Conservation (phyloP, 2,113 vertebrate species). For the Stigmatopora argus region DNA sequence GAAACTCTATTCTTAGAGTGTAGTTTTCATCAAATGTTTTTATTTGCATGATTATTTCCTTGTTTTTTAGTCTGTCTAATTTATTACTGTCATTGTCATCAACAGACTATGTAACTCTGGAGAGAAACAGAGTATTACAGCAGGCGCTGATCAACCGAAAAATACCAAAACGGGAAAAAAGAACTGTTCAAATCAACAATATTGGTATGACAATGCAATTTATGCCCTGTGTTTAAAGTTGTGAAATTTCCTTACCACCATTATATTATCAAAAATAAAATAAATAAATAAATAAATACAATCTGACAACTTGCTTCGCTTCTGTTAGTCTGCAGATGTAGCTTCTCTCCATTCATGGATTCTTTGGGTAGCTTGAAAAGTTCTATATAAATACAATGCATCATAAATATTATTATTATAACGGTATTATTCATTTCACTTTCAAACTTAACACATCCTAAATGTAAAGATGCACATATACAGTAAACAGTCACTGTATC, state of each 20-base stretch:
- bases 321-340: too few species aligned
- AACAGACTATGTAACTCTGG: constrained; percentile 42
- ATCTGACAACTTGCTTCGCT: too few species aligned
- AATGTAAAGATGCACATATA: too few species aligned
- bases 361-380: too few species aligned
- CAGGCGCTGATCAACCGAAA: constrained; percentile 42
- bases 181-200: constrained; percentile 54
- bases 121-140: constrained; percentile 40
- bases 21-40: neutral
- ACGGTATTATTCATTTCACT: too few species aligned
- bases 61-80: neutral
- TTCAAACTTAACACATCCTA: neutral
- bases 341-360: too few species aligned
- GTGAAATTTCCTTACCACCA: neutral
- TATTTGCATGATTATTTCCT: neutral
- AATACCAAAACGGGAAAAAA: constrained; percentile 50
- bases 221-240: neutral
- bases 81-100: neutral
- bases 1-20: too few species aligned
- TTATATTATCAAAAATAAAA: too few species aligned
- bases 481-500: too few species aligned
- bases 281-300: too few species aligned
- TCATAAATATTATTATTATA: too few species aligned
- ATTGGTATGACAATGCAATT: constrained; percentile 43
- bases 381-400: too few species aligned